Percentiles rank a stretch among this genome's conserved stretches.
phyloP scores from a whole-genome alignment of 2,113 vertebrate species.

The Nesogale talazaci region DNA sequence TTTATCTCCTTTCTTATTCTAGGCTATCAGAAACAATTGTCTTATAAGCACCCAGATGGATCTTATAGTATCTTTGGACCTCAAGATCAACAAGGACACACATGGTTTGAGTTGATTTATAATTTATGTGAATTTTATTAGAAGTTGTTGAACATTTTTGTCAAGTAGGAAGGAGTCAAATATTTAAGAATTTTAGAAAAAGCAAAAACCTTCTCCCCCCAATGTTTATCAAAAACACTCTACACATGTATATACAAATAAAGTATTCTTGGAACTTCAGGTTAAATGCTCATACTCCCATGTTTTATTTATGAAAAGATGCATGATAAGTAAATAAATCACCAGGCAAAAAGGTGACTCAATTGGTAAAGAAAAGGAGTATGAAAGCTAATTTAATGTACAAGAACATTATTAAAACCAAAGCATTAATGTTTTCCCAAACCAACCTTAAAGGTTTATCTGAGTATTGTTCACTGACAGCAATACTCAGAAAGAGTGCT shows the following conservation, averaged over 20 bases:
- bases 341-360: neutral
- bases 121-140: neutral
- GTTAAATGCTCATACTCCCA: neutral
- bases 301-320: neutral
- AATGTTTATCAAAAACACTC: neutral
- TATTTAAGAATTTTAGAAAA: too few relatives aligned
- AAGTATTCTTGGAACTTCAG: neutral
- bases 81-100: conserved; percentile 71
- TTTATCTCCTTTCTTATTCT: neutral
- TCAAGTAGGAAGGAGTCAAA: neutral
- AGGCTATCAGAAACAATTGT: conserved; percentile 85
- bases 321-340: neutral
- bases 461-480: neutral
- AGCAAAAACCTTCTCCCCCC: neutral
- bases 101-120: conserved; percentile 79
- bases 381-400: neutral
- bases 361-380: neutral
- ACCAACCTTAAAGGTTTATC: neutral
- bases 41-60: conserved; percentile 80
- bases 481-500: neutral
- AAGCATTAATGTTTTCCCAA: neutral
- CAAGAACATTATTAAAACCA: neutral
- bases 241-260: neutral
- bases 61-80: conserved; percentile 85
- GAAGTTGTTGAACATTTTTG: neutral